Percentiles rank a stretch among this genome's conserved stretches.
Evolutionary conservation across 2,888 invertebrate genomes (phyloP).

Genomic region (Elaeidobius kamerunicus): DNA sequence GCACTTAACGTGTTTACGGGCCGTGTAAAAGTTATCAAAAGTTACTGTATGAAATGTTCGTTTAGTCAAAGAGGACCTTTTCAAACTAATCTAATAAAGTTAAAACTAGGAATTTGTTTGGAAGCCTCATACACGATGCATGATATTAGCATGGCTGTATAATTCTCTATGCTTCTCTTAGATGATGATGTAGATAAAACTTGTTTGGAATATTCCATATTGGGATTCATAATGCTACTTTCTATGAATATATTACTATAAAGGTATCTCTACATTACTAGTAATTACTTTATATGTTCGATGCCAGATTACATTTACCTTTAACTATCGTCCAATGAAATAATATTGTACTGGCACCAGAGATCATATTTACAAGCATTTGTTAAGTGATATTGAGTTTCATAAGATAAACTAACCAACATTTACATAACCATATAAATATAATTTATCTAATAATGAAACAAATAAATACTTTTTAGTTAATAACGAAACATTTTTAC

Average conservation of each 20-base stretch:
- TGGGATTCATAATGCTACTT: not conserved
- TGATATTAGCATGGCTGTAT: conserved; percentile 8
- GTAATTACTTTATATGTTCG: too few relatives aligned
- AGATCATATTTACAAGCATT: too few relatives aligned
- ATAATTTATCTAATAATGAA: too few relatives aligned
- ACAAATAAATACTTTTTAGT: too few relatives aligned
- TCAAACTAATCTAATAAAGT: conserved; percentile 25
- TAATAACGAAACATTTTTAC: too few relatives aligned
- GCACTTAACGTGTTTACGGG: conserved; percentile 29
- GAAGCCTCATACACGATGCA: conserved; percentile 13
- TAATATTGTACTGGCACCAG: too few relatives aligned
- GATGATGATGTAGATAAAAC: not conserved
- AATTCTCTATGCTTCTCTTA: not conserved
- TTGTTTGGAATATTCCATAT: not conserved
- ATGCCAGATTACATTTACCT: too few relatives aligned
- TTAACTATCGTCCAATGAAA: too few relatives aligned
- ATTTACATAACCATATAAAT: too few relatives aligned
- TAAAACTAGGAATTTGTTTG: conserved; percentile 13
- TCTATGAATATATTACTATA: not conserved
- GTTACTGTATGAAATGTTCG: conserved; percentile 26
- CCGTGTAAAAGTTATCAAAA: conserved; percentile 32
- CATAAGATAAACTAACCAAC: too few relatives aligned
- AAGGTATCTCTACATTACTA: too few relatives aligned
- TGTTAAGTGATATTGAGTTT: too few relatives aligned
- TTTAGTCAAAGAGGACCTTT: conserved; percentile 23